Conservation (phyloP, 2,113 vertebrate genomes). For the Lamprotornis superbus region DNA sequence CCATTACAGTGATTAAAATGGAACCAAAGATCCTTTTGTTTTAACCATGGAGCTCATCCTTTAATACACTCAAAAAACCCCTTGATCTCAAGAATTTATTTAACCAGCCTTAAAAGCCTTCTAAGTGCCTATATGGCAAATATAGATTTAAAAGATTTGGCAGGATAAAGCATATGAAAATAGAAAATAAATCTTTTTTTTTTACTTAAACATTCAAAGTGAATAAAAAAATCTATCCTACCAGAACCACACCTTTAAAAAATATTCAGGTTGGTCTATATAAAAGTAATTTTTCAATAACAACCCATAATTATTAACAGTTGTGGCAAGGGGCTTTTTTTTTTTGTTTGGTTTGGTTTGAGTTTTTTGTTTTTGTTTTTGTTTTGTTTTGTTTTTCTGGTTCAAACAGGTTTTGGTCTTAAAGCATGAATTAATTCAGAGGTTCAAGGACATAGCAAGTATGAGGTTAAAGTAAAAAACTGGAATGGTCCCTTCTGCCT, state of each 20-base stretch:
- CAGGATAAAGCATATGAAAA: not conserved
- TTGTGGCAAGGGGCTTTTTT: not conserved
- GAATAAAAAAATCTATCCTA: not conserved
- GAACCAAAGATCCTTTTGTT: not conserved
- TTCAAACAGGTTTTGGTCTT: not conserved
- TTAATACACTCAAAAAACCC: accelerated
- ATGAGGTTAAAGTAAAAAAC: not conserved
- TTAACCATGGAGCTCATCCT: not conserved
- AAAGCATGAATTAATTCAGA: not conserved
- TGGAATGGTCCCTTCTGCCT: not conserved
- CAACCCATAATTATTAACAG: not conserved
- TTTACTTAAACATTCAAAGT: not conserved
- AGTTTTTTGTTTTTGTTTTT: not conserved
- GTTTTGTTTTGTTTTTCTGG: not conserved
- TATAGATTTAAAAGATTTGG: not conserved
- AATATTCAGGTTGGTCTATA: not conserved
- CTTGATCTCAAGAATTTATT: not conserved
- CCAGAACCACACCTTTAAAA: not conserved
- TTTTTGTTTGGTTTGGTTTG: not conserved
- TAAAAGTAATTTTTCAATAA: not conserved
- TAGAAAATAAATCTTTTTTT: accelerated
- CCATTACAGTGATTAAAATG: not conserved
- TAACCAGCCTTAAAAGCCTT: not conserved
- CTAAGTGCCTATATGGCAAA: not conserved
- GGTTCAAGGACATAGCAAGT: not conserved